phyloP scores from a whole-genome alignment of 1,140 invertebrate species.

The Leptoteleia sp. region DNA sequence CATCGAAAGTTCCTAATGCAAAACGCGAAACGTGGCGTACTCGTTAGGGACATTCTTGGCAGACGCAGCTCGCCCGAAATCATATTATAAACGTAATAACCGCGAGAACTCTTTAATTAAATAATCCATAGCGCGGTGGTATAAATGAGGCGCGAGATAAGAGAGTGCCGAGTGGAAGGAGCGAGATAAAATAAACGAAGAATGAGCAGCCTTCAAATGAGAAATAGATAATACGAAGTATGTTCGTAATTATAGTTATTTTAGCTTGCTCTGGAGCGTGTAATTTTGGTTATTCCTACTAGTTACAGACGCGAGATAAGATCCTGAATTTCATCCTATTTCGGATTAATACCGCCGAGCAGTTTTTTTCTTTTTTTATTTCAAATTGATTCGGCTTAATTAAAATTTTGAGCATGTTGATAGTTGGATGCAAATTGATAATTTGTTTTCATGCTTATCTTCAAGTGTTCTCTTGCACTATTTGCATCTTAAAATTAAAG shows the following conservation, averaged over 20 bases:
- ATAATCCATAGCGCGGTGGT: conserved; percentile 53
- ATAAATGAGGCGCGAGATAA: conserved; percentile 58
- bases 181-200: conserved; percentile 45
- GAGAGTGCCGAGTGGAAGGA: conserved; percentile 17
- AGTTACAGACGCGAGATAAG: not conserved
- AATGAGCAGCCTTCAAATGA: conserved; percentile 46
- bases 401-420: not conserved
- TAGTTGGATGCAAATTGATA: too few relatives aligned
- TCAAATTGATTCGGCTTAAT: not conserved
- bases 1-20: conserved; percentile 58
- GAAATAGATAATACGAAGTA: conserved; percentile 44
- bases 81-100: conserved; percentile 64
- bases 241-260: conserved; percentile 41
- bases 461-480: too few relatives aligned
- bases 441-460: too few relatives aligned
- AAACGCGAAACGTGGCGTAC: conserved; percentile 47
- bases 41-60: conserved; percentile 65
- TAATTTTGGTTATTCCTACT: too few relatives aligned
- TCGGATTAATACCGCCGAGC: not conserved
- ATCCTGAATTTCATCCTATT: conserved; percentile 7
- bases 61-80: conserved; percentile 56
- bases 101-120: conserved; percentile 62
- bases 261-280: conserved; percentile 10
- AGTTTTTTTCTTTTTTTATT: conserved; percentile 1
- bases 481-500: too few relatives aligned